These are phyloP conservation scores for Chelidonichthys spinosus DNA, from an alignment of 2,797 vertebrate genomes.

Conservation along the genomic window DNA sequence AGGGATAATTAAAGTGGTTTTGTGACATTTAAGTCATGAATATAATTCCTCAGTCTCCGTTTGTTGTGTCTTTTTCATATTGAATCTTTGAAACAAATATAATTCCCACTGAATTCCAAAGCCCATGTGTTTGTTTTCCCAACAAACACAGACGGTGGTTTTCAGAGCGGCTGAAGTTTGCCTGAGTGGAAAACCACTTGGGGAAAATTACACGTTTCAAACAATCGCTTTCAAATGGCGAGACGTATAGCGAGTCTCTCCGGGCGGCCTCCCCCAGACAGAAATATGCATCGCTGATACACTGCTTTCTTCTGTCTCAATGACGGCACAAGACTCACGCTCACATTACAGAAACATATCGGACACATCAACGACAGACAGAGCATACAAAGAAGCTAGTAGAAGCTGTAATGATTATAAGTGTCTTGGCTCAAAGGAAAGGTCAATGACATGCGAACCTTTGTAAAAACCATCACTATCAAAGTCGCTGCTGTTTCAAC, in stretches of 20 bases:
- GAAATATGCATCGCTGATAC: conserved; percentile 57
- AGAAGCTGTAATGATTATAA: conserved; percentile 40
- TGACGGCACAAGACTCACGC: conserved; percentile 17
- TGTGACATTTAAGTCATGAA: conserved; percentile 3
- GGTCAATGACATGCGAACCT: conserved; percentile 33
- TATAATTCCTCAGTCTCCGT: conserved; percentile 4
- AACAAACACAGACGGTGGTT: conserved; percentile 47
- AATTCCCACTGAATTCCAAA: conserved; percentile 39
- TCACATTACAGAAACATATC: conserved; percentile 21
- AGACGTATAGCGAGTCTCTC: conserved; percentile 33
- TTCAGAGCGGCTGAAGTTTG: conserved; percentile 54
- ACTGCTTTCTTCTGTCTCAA: conserved; percentile 34
- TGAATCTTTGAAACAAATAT: conserved; percentile 31
- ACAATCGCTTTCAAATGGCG: conserved; percentile 64
- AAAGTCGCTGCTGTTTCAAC: conserved; percentile 33
- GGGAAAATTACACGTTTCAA: conserved; percentile 64
- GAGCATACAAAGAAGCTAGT: conserved; percentile 17
- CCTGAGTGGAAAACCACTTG: conserved; percentile 55
- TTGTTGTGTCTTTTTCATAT: conserved; percentile 1
- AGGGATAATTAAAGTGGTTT: not conserved
- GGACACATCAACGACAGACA: not conserved
- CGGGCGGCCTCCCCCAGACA: conserved; percentile 44
- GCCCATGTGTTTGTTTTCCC: conserved; percentile 57
- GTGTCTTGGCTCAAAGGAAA: conserved; percentile 43
- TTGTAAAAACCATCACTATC: conserved; percentile 27